phyloP scores from a whole-genome alignment of 2,113 vertebrate species.

The Callorhinus ursinus region DNA sequence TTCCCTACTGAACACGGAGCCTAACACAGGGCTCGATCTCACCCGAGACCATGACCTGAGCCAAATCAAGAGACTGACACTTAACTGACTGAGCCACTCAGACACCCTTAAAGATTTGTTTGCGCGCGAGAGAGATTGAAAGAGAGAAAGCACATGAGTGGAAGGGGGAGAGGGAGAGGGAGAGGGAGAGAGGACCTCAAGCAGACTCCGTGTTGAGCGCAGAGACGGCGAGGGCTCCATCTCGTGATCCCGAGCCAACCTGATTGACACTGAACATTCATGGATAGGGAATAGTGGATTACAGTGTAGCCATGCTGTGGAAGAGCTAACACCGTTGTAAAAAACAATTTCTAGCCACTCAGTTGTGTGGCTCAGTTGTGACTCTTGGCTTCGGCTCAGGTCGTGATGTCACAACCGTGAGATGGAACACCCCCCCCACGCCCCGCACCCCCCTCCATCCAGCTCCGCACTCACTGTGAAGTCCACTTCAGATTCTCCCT shows the following conservation, averaged over 20 bases:
- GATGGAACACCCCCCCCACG: no score
- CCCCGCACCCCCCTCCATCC: no score
- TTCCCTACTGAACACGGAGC: not conserved
- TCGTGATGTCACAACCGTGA: not conserved
- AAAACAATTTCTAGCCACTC: not conserved
- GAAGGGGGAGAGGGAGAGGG: not conserved
- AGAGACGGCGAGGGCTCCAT: not conserved
- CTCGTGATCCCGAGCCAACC: not conserved
- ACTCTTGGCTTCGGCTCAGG: not conserved
- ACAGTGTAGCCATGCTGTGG: not conserved
- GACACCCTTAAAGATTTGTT: not conserved
- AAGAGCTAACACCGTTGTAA: not conserved
- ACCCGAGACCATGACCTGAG: not conserved
- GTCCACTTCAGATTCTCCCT: not conserved
- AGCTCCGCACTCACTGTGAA: not conserved
- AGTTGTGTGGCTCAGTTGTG: not conserved
- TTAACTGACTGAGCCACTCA: not conserved
- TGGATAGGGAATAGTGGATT: not conserved
- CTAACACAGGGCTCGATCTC: not conserved
- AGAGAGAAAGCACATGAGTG: not conserved
- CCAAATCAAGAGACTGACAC: not conserved
- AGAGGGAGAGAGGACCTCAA: not conserved
- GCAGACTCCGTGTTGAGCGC: not conserved
- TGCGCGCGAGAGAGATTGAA: not conserved
- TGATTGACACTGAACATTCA: not conserved